Evolutionary conservation across 2,113 vertebrate genomes (phyloP), one percentile per base, ranked within the genome.

Genomic region (Proteles cristata): DNA sequence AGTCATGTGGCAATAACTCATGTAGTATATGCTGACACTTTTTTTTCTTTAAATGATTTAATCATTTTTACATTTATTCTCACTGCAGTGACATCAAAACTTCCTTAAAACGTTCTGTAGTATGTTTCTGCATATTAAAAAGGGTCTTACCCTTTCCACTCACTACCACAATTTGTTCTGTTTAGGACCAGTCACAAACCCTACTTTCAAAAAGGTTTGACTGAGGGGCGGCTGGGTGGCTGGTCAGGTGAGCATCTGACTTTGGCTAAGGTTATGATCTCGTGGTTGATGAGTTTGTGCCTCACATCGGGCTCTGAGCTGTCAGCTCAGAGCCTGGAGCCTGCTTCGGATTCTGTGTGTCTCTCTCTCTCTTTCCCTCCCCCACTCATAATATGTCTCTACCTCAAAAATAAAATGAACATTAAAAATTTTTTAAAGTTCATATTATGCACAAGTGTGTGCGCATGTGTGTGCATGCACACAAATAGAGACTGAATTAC

Each of bases 391-490:
- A 12, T 50, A 11, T 48, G 45, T 48, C 45, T 48, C 45, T 50
- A 12, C 14, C 50, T 50, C 50, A 50, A 50, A 50, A 50, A 50
- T 50, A 50, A 50, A 50, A 50, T 50, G 14, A 50, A 50, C 50
- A 50, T 50, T 50, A 50, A 50, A 48, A 48, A 48, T 12, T 50
- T 50, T 50, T 50, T 50, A 14, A 50, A 66, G 33, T 33, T 1
- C 50, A 1, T 33, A 48, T 58, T 35, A 1, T 45, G 33, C 8
- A 39, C 25, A 39, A 31, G 0, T 39, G 53, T 61, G 39, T 79
- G 17, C 43, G 19, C 15, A 12, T 45, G 33, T 15, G 0, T 11
- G 3, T 71, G 0, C 33, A 45, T 2, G 19, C 9, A n/a, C 14
- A 69, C 33, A 21, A 26, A n/a, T 25, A 55, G 25, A 35, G 61